A percentile compares a stretch with the other conserved stretches of the same genome.
phyloP scores from a whole-genome alignment of 2,888 invertebrate genomes.

The Spilarctia lutea region DNA sequence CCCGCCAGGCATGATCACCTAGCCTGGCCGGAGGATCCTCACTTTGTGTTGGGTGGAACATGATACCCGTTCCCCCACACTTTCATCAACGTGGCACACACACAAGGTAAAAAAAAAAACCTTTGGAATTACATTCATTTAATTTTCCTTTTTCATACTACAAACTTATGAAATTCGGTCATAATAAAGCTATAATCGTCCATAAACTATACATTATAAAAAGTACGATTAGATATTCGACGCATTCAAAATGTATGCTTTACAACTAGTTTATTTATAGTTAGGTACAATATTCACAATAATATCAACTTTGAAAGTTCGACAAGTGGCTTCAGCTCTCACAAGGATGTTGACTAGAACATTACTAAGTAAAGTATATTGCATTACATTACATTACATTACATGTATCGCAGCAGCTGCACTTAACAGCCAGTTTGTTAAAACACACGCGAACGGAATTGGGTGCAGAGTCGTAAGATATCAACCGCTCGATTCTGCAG shows the following conservation, averaged over 20 bases:
- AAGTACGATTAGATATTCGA: background rate
- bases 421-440: background rate
- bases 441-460: background rate
- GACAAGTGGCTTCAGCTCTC: background rate
- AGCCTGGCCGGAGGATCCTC: too few relatives aligned
- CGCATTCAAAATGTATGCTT: background rate
- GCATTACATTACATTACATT: background rate
- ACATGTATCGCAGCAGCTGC: background rate
- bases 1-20: too few relatives aligned
- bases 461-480: too few relatives aligned
- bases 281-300: background rate
- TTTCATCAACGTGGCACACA: background rate
- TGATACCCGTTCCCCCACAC: too few relatives aligned
- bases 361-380: background rate
- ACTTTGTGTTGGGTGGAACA: too few relatives aligned
- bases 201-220: background rate
- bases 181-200: slow-evolving; percentile 6
- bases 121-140: slow-evolving; percentile 11
- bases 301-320: background rate
- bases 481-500: too few relatives aligned
- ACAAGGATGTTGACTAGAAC: slow-evolving; percentile 11
- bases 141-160: slow-evolving; percentile 1
- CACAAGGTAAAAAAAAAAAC: background rate
- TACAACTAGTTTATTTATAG: background rate
- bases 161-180: slow-evolving; percentile 6